These are phyloP conservation scores for Chroicocephalus ridibundus DNA, from an alignment of 2,113 vertebrate genomes.

Conservation along the genomic window DNA sequence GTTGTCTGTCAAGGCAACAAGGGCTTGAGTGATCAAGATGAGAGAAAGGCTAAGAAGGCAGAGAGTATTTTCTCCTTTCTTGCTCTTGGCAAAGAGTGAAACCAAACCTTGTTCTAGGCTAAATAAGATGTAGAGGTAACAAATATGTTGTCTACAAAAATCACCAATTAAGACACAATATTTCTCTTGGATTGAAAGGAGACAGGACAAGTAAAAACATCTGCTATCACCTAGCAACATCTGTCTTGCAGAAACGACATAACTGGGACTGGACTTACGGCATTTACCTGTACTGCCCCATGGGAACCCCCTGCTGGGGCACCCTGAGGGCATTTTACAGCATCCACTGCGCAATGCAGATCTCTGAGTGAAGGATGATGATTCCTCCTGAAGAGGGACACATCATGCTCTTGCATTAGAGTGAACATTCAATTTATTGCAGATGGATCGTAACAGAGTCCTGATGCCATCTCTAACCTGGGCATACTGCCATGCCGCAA, in stretches of 20 bases:
- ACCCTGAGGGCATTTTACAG: neutral
- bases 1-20: neutral
- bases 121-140: neutral
- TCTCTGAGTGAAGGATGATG: neutral
- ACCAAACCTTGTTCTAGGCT: neutral
- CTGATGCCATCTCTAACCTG: constrained; percentile 29
- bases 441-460: neutral
- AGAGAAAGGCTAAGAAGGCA: neutral
- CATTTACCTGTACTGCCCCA: neutral
- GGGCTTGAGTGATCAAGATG: neutral
- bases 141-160: neutral
- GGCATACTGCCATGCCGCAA: neutral
- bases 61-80: neutral
- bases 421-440: neutral
- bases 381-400: neutral
- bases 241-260: neutral
- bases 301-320: neutral
- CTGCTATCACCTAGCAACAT: neutral
- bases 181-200: neutral
- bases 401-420: neutral
- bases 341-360: neutral
- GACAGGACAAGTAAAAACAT: neutral
- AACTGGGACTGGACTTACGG: neutral
- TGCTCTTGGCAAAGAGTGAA: constrained; percentile 1
- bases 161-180: neutral